phyloP scores from a whole-genome alignment of 2,797 vertebrate species.

The Caiman crocodilus region DNA sequence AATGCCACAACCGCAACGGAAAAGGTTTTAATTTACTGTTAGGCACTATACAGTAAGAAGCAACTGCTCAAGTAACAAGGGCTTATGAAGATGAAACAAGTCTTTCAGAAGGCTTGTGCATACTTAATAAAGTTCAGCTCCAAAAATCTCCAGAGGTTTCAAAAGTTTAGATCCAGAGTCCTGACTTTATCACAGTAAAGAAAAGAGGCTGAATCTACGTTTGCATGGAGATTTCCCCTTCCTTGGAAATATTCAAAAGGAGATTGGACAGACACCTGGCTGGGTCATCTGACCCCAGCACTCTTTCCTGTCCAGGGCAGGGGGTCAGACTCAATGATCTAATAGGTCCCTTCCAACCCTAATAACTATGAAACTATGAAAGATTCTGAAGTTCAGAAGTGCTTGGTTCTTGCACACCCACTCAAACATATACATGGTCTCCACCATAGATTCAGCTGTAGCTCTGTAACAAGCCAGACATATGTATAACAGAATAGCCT shows the following conservation, averaged over 20 bases:
- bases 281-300: no score
- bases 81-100: conserved; percentile 21
- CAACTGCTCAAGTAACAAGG: conserved; percentile 14
- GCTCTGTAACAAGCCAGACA: neutral
- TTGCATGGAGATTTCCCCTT: neutral
- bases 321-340: no score
- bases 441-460: fast-evolving
- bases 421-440: neutral
- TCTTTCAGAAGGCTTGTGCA: neutral
- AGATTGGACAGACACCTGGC: no score
- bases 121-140: neutral
- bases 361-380: neutral
- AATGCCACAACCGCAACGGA: conserved; percentile 22
- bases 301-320: no score
- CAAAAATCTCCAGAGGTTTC: neutral
- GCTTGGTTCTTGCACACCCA: neutral
- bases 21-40: neutral
- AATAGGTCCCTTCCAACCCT: no score
- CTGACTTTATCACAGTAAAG: neutral
- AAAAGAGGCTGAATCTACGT: neutral
- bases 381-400: neutral
- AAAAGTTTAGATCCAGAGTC: conserved; percentile 10
- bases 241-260: no score
- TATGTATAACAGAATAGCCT: neutral
- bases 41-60: neutral